Conservation (phyloP, 2,113 vertebrate species). For the Pachyramphus minor region DNA sequence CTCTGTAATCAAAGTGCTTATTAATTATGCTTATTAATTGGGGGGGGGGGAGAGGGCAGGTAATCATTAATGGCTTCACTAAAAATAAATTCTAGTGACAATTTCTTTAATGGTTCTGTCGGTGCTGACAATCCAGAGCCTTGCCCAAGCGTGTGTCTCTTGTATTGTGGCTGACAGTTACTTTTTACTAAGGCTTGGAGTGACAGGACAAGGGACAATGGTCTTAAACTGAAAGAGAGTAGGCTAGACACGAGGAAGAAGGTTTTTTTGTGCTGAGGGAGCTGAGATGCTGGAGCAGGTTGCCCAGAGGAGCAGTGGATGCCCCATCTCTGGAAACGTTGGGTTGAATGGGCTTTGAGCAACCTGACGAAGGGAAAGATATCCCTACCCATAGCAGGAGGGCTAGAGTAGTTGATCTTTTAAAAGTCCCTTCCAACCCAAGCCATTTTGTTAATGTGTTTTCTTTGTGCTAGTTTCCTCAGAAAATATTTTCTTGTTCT, state of each 20-base stretch:
- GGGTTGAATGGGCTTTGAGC: background rate
- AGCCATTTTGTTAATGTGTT: background rate
- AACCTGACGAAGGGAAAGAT: background rate
- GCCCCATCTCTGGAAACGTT: rapidly evolving
- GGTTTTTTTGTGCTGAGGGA: rapidly evolving
- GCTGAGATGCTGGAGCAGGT: background rate
- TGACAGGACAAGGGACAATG: background rate
- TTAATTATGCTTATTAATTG: background rate
- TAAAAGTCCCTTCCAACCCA: background rate
- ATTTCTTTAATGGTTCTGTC: rapidly evolving
- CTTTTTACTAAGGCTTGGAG: background rate
- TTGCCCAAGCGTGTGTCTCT: background rate
- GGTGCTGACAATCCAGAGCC: background rate
- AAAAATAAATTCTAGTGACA: background rate
- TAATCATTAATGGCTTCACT: background rate
- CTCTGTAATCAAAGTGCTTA: background rate
- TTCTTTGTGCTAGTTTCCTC: background rate
- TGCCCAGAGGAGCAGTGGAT: background rate
- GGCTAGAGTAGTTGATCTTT: background rate
- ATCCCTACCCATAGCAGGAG: rapidly evolving
- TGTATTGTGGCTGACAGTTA: background rate
- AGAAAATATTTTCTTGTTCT: background rate
- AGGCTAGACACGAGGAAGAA: background rate
- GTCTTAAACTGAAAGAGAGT: background rate
- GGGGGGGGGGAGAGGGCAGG: background rate